Percentiles rank a stretch among this genome's conserved stretches.
phyloP scores from a whole-genome alignment of 2,113 vertebrate species.

The Ranitomeya variabilis region DNA sequence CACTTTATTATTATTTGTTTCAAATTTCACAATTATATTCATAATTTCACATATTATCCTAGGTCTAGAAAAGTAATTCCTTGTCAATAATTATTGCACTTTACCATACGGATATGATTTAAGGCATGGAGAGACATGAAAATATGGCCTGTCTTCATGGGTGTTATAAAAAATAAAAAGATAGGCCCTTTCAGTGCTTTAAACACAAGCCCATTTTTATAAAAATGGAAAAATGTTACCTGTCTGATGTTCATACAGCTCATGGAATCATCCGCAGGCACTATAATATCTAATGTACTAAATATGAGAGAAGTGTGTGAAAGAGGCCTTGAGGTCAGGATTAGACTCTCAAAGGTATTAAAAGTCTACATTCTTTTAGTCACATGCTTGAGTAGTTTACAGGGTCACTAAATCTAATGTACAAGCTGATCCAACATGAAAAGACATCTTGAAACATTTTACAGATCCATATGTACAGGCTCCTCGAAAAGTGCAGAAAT shows the following conservation, averaged over 20 bases:
- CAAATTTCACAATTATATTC: too few relatives aligned
- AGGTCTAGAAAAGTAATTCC: too few relatives aligned
- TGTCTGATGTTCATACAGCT: not conserved
- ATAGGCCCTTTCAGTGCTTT: not conserved
- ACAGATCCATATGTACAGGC: conserved; percentile 1
- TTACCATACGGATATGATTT: not conserved
- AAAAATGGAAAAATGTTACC: not conserved
- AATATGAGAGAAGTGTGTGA: not conserved
- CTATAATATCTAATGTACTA: not conserved
- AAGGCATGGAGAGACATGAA: not conserved
- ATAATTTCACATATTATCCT: too few relatives aligned
- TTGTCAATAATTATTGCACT: too few relatives aligned
- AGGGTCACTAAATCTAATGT: conserved; percentile 13
- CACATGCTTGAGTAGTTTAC: conserved; percentile 18
- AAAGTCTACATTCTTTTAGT: conserved; percentile 20
- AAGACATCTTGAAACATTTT: conserved; percentile 34
- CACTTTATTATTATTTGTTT: too few relatives aligned
- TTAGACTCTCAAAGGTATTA: conserved; percentile 12
- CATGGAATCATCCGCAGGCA: not conserved
- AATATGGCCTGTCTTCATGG: not conserved
- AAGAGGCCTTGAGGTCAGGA: conserved; percentile 30
- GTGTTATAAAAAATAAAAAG: not conserved
- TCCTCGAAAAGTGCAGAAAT: not conserved
- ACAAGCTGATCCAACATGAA: conserved; percentile 23
- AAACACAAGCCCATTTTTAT: not conserved